Evolutionary conservation across 2,113 vertebrate species (phyloP).

Genomic region (Planiliza haematocheilus): DNA sequence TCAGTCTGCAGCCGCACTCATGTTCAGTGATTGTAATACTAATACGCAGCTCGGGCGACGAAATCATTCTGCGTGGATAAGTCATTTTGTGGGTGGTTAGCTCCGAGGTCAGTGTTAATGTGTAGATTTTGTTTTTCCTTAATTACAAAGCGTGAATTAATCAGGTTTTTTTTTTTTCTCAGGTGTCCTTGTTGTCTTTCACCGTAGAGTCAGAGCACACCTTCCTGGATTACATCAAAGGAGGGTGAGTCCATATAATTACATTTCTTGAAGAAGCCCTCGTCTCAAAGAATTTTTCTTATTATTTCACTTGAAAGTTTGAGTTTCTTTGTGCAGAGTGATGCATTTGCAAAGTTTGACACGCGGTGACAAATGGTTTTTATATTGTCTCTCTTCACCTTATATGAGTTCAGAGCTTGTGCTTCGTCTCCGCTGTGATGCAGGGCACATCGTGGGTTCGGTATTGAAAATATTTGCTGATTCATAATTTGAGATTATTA

Average conservation of each 20-base stretch:
- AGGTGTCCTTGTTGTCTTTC: slow-evolving; percentile 95
- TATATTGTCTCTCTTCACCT: no score
- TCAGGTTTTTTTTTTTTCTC: slow-evolving; percentile 28
- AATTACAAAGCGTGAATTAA: slow-evolving; percentile 44
- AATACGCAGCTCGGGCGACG: slow-evolving; percentile 35
- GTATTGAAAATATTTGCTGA: no score
- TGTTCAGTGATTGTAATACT: slow-evolving; percentile 56
- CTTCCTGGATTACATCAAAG: slow-evolving; percentile 97
- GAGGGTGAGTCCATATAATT: slow-evolving; percentile 87
- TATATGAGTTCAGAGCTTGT: no score
- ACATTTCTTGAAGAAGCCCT: not conserved
- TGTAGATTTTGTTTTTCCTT: slow-evolving; percentile 40
- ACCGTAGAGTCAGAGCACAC: slow-evolving; percentile 92
- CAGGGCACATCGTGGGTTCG: no score
- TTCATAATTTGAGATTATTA: not conserved
- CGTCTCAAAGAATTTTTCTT: not conserved
- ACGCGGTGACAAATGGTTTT: not conserved
- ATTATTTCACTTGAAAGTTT: not conserved
- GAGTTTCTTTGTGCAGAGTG: not conserved
- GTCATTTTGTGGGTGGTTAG: slow-evolving; percentile 57
- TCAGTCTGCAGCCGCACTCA: slow-evolving; percentile 29
- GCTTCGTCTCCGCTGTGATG: no score
- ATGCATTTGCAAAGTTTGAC: not conserved
- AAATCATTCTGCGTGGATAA: slow-evolving; percentile 42
- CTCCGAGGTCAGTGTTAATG: slow-evolving; percentile 57